Evolutionary conservation across 2,113 vertebrate genomes (phyloP).

Genomic region (Colossoma macropomum): DNA sequence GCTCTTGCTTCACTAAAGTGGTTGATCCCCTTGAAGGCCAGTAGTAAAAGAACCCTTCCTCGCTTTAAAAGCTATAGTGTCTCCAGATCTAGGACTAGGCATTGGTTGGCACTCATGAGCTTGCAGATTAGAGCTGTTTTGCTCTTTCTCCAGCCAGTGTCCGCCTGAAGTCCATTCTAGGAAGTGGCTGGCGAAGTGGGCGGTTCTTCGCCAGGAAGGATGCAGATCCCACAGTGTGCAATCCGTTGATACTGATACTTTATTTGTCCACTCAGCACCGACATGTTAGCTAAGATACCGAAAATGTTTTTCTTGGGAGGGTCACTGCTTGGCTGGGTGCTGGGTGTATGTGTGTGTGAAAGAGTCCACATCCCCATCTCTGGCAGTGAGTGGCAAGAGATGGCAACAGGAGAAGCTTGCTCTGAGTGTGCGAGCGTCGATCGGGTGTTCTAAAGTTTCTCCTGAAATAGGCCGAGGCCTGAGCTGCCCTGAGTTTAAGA

Average conservation of each 20-base stretch:
- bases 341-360: slow-evolving; percentile 40
- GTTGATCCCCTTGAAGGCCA: no score
- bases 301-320: slow-evolving; percentile 70
- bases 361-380: slow-evolving; percentile 29
- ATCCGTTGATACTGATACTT: slow-evolving; percentile 37
- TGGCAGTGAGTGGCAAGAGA: slow-evolving; percentile 40
- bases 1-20: no score
- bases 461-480: slow-evolving; percentile 65
- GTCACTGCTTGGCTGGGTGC: slow-evolving; percentile 46
- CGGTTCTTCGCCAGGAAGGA: slow-evolving; percentile 11
- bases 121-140: not conserved
- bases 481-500: slow-evolving; percentile 46
- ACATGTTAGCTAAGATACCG: slow-evolving; percentile 65
- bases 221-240: slow-evolving; percentile 48
- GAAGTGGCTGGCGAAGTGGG: slow-evolving; percentile 9
- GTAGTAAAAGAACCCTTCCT: no score
- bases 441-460: slow-evolving; percentile 68
- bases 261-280: slow-evolving; percentile 63
- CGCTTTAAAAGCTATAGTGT: no score
- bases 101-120: no score
- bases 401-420: slow-evolving; percentile 35
- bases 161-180: slow-evolving; percentile 33
- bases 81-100: no score
- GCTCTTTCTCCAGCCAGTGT: not conserved
- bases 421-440: slow-evolving; percentile 53